Percentiles rank a stretch among this genome's conserved stretches.
phyloP scores from a whole-genome alignment of 2,113 vertebrate species.

The Carassius auratus region DNA sequence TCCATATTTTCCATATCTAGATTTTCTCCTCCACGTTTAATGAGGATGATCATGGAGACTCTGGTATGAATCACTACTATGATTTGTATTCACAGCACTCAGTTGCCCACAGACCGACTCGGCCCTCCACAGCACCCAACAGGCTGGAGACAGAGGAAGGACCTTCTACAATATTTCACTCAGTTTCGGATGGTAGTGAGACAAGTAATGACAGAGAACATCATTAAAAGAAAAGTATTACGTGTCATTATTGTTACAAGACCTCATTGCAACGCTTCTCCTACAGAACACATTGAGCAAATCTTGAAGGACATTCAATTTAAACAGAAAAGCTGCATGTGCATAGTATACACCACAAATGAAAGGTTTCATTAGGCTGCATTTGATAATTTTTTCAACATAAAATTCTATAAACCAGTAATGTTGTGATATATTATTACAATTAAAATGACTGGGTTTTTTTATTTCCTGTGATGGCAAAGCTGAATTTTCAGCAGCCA shows the following conservation, averaged over 20 bases:
- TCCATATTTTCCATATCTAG: slow-evolving; percentile 39
- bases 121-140: slow-evolving; percentile 57
- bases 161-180: slow-evolving; percentile 36
- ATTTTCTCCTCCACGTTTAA: slow-evolving; percentile 53
- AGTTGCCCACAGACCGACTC: slow-evolving; percentile 54
- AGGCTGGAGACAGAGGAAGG: slow-evolving; percentile 56
- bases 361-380: neutral
- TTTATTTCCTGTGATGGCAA: neutral
- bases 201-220: slow-evolving; percentile 46
- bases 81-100: slow-evolving; percentile 70
- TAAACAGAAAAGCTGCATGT: too few relatives aligned
- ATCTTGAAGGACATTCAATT: too few relatives aligned
- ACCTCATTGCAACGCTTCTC: too few relatives aligned
- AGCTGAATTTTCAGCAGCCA: neutral
- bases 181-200: slow-evolving; percentile 45
- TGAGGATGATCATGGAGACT: slow-evolving; percentile 37
- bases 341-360: too few relatives aligned
- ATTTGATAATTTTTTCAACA: neutral
- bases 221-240: slow-evolving; percentile 76
- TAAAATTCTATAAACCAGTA: too few relatives aligned
- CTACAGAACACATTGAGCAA: too few relatives aligned
- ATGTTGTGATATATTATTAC: too few relatives aligned
- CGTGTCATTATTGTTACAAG: too few relatives aligned
- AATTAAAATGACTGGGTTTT: too few relatives aligned
- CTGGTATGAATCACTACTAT: neutral